These are phyloP conservation scores for Rotaria magnacalcarata DNA, from an alignment of 2,888 invertebrate species.

Conservation along the genomic window DNA sequence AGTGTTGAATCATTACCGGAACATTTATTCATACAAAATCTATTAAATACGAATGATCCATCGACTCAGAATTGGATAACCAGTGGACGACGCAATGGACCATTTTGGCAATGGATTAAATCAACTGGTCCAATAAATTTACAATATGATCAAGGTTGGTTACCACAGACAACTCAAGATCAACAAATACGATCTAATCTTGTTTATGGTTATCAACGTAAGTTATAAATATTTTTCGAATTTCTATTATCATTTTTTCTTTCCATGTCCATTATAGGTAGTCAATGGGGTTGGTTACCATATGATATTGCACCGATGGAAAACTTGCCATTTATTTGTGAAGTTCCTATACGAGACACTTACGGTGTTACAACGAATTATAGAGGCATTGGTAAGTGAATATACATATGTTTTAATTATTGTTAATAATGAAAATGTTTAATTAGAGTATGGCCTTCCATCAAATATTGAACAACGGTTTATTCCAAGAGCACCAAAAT, in stretches of 20 bases:
- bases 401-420: too few species aligned
- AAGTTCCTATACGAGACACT: slow-evolving; percentile 42
- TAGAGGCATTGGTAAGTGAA: slow-evolving; percentile 40
- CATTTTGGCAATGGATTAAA: slow-evolving; percentile 41
- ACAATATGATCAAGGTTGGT: slow-evolving; percentile 44
- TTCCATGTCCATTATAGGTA: slow-evolving; percentile 22
- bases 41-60: slow-evolving; percentile 39
- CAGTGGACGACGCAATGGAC: slow-evolving; percentile 42
- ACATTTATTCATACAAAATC: slow-evolving; percentile 45
- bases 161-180: slow-evolving; percentile 36
- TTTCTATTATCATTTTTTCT: not conserved
- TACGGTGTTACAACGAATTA: slow-evolving; percentile 39
- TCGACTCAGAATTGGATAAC: slow-evolving; percentile 43
- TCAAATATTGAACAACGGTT: slow-evolving; percentile 45
- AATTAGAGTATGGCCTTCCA: slow-evolving; percentile 43
- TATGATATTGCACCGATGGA: slow-evolving; percentile 38
- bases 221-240: not conserved
- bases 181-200: slow-evolving; percentile 38
- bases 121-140: slow-evolving; percentile 27
- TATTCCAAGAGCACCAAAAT: slow-evolving; percentile 45
- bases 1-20: slow-evolving; percentile 43
- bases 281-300: slow-evolving; percentile 45
- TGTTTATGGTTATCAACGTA: slow-evolving; percentile 45
- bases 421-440: not conserved
- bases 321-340: slow-evolving; percentile 41